A percentile compares a stretch with the other conserved stretches of the same genome.
Conservation (phyloP, 2,888 invertebrate species). For the Zaprionus obscuricornis region DNA sequence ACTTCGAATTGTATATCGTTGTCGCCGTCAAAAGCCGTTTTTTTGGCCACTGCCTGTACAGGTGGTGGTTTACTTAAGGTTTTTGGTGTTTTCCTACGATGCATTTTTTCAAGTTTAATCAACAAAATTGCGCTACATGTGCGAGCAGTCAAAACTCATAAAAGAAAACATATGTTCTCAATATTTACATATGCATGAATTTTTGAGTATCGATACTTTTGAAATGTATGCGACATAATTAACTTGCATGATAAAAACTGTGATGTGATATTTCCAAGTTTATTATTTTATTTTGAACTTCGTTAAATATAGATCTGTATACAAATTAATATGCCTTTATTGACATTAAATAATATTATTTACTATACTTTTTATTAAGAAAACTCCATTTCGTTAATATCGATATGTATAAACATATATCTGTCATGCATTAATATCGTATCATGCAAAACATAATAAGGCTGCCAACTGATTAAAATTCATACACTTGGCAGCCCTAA, state of each 20-base stretch:
- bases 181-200: conserved; percentile 22
- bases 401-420: no score
- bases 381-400: no score
- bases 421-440: conserved; percentile 14
- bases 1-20: conserved; percentile 86
- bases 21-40: conserved; percentile 48
- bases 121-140: conserved; percentile 18
- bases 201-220: no score
- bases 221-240: no score
- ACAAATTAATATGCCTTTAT: no score
- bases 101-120: conserved; percentile 52
- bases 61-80: conserved; percentile 67
- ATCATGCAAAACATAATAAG: background rate
- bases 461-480: background rate
- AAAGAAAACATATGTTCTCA: background rate
- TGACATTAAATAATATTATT: no score
- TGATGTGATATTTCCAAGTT: no score
- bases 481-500: conserved; percentile 20
- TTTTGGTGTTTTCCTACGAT: conserved; percentile 67
- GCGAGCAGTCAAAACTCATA: conserved; percentile 24
- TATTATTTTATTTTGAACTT: no score
- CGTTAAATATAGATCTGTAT: no score
- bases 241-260: no score
- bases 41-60: conserved; percentile 52
- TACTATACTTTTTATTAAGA: no score